A percentile compares a stretch with the other conserved stretches of the same genome.
These are phyloP conservation scores for Drosophila ironensis DNA, from an alignment of 1,140 invertebrate genomes.

Conservation along the genomic window DNA sequence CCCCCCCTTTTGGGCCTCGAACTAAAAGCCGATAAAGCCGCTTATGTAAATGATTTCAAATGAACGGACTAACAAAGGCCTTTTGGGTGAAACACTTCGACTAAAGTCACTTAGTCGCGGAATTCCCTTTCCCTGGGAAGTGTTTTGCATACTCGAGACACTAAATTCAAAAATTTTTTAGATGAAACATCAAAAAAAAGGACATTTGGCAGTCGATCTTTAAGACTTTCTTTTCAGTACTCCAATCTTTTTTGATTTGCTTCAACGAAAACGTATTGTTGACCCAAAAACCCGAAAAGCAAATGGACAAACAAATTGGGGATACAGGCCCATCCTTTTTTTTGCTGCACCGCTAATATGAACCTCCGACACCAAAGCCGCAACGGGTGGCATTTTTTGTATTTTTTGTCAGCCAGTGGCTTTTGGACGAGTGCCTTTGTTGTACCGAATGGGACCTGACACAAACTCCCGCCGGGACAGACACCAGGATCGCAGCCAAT, in stretches of 20 bases:
- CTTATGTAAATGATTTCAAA: conserved; percentile 71
- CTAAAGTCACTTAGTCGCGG: background rate
- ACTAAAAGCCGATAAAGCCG: conserved; percentile 46
- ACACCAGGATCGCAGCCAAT: conserved; percentile 34
- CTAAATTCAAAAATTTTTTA: background rate
- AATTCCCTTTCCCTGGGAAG: background rate
- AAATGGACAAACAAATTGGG: conserved; percentile 44
- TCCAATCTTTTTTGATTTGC: conserved; percentile 12
- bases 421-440: conserved; percentile 23
- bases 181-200: background rate
- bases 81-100: background rate
- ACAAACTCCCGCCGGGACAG: background rate
- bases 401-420: conserved; percentile 19
- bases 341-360: conserved; percentile 8
- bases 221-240: background rate
- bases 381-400: conserved; percentile 13
- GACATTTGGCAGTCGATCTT: background rate
- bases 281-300: conserved; percentile 3
- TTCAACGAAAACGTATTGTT: background rate
- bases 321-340: conserved; percentile 24
- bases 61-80: conserved; percentile 18
- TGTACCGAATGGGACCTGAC: conserved; percentile 5
- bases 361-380: conserved; percentile 12
- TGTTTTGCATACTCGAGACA: background rate
- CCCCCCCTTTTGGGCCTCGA: background rate